phyloP scores from a whole-genome alignment of 2,113 vertebrate genomes.

The Corythoichthys intestinalis region DNA sequence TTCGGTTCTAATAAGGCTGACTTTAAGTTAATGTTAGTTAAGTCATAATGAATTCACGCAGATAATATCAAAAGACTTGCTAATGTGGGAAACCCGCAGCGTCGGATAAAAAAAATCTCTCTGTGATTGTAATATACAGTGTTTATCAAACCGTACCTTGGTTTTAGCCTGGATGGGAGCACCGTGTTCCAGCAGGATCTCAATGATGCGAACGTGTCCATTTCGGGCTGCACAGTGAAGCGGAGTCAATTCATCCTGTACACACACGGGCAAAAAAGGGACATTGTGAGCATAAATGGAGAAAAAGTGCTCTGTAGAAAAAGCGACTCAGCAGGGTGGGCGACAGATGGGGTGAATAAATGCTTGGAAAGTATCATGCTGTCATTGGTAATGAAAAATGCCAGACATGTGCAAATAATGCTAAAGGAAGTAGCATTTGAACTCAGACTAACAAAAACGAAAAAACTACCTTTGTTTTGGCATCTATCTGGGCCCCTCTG shows the following conservation, averaged over 20 bases:
- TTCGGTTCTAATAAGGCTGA: neutral
- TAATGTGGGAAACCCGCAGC: neutral
- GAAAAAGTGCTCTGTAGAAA: neutral
- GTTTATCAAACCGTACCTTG: slow-evolving; percentile 76
- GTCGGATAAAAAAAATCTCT: neutral
- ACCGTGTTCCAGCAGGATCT: slow-evolving; percentile 93
- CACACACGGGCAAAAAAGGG: slow-evolving; percentile 1
- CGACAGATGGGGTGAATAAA: neutral
- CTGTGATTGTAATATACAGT: neutral
- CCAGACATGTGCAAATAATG: neutral
- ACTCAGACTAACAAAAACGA: neutral
- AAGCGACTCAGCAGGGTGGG: neutral
- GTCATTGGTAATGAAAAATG: neutral
- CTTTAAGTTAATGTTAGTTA: neutral
- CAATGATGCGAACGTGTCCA: slow-evolving; percentile 89
- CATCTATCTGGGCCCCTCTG: slow-evolving; percentile 91
- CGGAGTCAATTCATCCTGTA: slow-evolving; percentile 93
- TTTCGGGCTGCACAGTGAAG: slow-evolving; percentile 97
- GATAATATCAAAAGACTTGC: neutral
- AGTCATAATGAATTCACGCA: neutral
- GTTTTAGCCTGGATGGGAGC: slow-evolving; percentile 98
- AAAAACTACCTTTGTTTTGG: slow-evolving; percentile 85
- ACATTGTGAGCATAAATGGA: neutral
- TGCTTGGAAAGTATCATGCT: neutral
- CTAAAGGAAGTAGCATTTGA: slow-evolving; percentile 1